phyloP scores from a whole-genome alignment of 2,797 vertebrate species.

The Epinephelus awoara region DNA sequence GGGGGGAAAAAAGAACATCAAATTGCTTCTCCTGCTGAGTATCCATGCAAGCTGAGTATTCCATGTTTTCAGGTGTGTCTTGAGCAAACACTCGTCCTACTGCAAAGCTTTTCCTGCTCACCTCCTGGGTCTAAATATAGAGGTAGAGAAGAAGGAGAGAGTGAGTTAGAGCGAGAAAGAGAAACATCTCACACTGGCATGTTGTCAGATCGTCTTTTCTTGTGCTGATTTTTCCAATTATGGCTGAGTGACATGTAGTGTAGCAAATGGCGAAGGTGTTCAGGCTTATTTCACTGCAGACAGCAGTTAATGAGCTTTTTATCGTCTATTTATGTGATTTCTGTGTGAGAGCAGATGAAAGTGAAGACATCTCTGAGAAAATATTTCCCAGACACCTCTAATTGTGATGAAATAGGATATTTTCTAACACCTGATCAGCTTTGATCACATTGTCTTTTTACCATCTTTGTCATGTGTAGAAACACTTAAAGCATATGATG shows the following conservation, averaged over 20 bases:
- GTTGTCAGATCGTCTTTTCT: slow-evolving; percentile 64
- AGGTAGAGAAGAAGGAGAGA: slow-evolving; percentile 34
- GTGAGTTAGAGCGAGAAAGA: slow-evolving; percentile 32
- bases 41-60: slow-evolving; percentile 12
- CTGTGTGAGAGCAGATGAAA: slow-evolving; percentile 51
- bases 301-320: slow-evolving; percentile 71
- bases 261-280: slow-evolving; percentile 46
- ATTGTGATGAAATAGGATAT: slow-evolving; percentile 45
- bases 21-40: slow-evolving; percentile 27
- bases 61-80: slow-evolving; percentile 43
- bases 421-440: slow-evolving; percentile 23
- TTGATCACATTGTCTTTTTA: slow-evolving; percentile 35
- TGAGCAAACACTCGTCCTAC: slow-evolving; percentile 31
- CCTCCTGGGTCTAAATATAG: slow-evolving; percentile 69
- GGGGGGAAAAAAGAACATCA: background rate
- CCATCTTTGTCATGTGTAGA: slow-evolving; percentile 16
- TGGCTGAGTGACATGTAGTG: slow-evolving; percentile 62
- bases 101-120: slow-evolving; percentile 47
- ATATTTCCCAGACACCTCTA: slow-evolving; percentile 27
- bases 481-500: background rate
- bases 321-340: slow-evolving; percentile 61
- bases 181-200: slow-evolving; percentile 49
- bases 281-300: slow-evolving; percentile 48
- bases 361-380: slow-evolving; percentile 34
- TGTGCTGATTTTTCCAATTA: slow-evolving; percentile 70